These are phyloP conservation scores for Orestias chungarensis DNA, from an alignment of 2,797 vertebrate genomes.

Conservation along the genomic window DNA sequence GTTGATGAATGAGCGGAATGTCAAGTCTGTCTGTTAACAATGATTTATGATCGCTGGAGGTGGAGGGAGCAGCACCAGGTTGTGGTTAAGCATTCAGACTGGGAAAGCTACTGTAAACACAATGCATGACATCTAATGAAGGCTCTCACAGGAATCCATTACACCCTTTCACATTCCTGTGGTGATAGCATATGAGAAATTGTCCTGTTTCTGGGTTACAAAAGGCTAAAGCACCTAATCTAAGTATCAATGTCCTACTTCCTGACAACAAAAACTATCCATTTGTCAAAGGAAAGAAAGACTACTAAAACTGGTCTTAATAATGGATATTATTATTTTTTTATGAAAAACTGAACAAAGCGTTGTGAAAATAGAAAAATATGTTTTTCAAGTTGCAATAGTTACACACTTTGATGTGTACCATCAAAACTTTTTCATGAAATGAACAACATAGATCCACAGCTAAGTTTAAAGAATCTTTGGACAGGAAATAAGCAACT, in stretches of 20 bases:
- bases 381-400: not conserved
- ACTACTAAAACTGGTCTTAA: constrained; percentile 5
- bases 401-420: not conserved
- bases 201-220: constrained; percentile 36
- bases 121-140: constrained; percentile 62
- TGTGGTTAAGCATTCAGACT: constrained; percentile 64
- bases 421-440: not conserved
- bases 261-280: constrained; percentile 19
- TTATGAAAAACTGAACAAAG: not conserved
- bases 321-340: constrained; percentile 3
- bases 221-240: constrained; percentile 34
- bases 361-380: not conserved
- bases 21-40: constrained; percentile 77
- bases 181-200: constrained; percentile 45
- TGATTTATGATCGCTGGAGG: constrained; percentile 79
- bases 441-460: not conserved
- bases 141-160: constrained; percentile 67
- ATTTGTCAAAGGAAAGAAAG: constrained; percentile 2
- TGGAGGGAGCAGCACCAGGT: constrained; percentile 34
- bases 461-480: not conserved
- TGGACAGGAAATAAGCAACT: not conserved
- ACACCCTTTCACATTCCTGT: constrained; percentile 62
- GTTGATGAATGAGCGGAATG: constrained; percentile 74
- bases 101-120: constrained; percentile 76
- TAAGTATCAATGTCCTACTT: constrained; percentile 27